Evolutionary conservation across 2,888 invertebrate genomes (phyloP).

Genomic region (Rotaria magnacalcarata): DNA sequence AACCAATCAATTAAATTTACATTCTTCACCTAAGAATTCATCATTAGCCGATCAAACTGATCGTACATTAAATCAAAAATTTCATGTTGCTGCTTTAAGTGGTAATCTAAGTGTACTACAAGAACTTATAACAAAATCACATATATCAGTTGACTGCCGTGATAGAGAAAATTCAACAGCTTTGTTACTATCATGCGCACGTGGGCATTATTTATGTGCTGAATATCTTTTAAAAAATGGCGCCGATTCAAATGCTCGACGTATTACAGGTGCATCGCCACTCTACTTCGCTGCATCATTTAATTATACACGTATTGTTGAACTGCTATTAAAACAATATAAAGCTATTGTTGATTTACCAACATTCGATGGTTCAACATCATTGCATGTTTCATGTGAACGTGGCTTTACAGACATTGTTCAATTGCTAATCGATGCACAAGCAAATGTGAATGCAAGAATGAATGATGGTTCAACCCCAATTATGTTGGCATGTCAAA

Average conservation of each 20-base stretch:
- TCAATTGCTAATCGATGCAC: neutral
- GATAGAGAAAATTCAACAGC: conserved; percentile 35
- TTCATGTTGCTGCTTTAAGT: conserved; percentile 11
- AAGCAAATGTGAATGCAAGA: conserved; percentile 25
- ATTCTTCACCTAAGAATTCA: neutral
- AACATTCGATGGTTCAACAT: conserved; percentile 19
- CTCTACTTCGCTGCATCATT: conserved; percentile 11
- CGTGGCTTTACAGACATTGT: conserved; percentile 1
- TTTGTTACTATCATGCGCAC: neutral
- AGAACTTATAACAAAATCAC: conserved; percentile 4
- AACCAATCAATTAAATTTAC: neutral
- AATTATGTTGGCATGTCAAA: conserved; percentile 34
- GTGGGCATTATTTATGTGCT: neutral
- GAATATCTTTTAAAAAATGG: neutral
- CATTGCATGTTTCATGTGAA: conserved; percentile 33
- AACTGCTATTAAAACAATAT: neutral
- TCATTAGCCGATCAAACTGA: neutral
- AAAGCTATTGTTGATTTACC: conserved; percentile 11
- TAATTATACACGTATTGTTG: conserved; percentile 24
- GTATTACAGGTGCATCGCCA: neutral
- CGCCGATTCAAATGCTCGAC: conserved; percentile 9
- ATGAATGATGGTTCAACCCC: conserved; percentile 20
- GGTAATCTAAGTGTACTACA: neutral
- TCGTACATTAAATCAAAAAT: conserved; percentile 29
- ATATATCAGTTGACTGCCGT: conserved; percentile 14